Percentiles rank a stretch among this genome's conserved stretches.
Evolutionary conservation across 1,140 invertebrate species (phyloP).

Genomic region (Drosophila burlai): DNA sequence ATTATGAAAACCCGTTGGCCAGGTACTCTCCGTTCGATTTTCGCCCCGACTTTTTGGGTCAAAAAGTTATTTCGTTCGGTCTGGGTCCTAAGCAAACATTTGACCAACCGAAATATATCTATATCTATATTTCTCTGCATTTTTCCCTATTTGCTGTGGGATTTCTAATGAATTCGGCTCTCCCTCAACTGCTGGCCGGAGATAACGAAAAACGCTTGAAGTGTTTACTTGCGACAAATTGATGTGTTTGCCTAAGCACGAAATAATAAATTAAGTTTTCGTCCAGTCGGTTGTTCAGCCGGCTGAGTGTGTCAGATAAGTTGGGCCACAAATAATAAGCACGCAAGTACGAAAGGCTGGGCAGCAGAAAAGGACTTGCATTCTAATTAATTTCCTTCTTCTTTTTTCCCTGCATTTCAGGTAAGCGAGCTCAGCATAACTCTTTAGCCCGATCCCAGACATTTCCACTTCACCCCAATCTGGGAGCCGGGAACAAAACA

Average conservation of each 20-base stretch:
- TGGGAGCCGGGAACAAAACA: conserved; percentile 16
- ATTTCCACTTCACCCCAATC: conserved; percentile 35
- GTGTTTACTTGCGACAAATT: conserved; percentile 82
- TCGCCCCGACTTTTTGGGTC: conserved; percentile 19
- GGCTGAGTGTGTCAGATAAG: conserved; percentile 35
- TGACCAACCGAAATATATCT: conserved; percentile 60
- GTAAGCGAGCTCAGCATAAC: conserved; percentile 37
- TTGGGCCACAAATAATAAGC: conserved; percentile 32
- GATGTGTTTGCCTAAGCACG: conserved; percentile 77
- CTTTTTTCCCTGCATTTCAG: conserved; percentile 35
- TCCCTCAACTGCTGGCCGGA: conserved; percentile 61
- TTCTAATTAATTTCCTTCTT: conserved; percentile 48
- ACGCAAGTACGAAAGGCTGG: conserved; percentile 11
- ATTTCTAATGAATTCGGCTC: conserved; percentile 74
- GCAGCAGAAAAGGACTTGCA: conserved; percentile 4
- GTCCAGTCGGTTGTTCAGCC: conserved; percentile 10
- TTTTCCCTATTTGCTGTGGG: conserved; percentile 75
- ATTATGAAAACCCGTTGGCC: conserved; percentile 59
- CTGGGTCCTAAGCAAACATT: conserved; percentile 73
- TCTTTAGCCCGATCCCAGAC: conserved; percentile 23
- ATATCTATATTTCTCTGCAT: conserved; percentile 29
- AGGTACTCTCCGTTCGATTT: background rate
- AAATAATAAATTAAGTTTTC: conserved; percentile 81
- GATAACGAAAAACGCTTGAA: conserved; percentile 80
- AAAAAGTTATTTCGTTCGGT: conserved; percentile 51